Evolutionary conservation across 1,140 invertebrate genomes (phyloP), one percentile per base, ranked within the genome.

Genomic region (Lethocerus indicus): DNA sequence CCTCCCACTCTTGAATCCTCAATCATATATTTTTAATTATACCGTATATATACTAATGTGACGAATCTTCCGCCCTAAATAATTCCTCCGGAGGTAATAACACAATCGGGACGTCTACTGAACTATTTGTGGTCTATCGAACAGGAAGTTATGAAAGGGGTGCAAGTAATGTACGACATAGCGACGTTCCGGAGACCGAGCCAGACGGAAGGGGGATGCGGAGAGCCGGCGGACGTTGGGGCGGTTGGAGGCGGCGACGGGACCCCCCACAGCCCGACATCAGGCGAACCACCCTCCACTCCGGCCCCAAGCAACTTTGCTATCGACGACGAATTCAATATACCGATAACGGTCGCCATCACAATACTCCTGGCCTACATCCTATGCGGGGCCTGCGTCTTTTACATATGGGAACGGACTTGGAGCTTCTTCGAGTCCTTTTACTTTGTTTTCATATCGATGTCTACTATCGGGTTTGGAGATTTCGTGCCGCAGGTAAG

Each of bases 371-470:
- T 91, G 1, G 58, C 77, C 0, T 95, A 96, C 63, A 88, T 94
- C 12, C 75, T 91, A 40, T 63, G 82, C 35, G 90, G 91, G 2
- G 84, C 86, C 0, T 67, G 76, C 0, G 68, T 85, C 1, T 93
- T 89, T 59, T 76, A 72, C 4, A 60, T 79, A 9, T 84, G 82
- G 73, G 85, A 92, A 58, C 83, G 90, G 56, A 56, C 59, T 0
- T 95, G 90, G 90, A 68, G 70, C 1, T 83, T 87, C 59, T 83
- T 92, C 53, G 82, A 88, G 50, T 79, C 87, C 0, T 91, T 94
- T 60, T 95, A 95, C 61, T 95, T 93, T 59, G 85, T 93, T 12
- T 94, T 92, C 61, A 88, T 94, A 55, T 91, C 87, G 0, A 86
- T 93, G 76, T 87, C 87, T 0, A 94, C 90, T 1, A 92, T 95